Evolutionary conservation across 2,888 invertebrate genomes (phyloP).

Genomic region (Microctonus brassicae): DNA sequence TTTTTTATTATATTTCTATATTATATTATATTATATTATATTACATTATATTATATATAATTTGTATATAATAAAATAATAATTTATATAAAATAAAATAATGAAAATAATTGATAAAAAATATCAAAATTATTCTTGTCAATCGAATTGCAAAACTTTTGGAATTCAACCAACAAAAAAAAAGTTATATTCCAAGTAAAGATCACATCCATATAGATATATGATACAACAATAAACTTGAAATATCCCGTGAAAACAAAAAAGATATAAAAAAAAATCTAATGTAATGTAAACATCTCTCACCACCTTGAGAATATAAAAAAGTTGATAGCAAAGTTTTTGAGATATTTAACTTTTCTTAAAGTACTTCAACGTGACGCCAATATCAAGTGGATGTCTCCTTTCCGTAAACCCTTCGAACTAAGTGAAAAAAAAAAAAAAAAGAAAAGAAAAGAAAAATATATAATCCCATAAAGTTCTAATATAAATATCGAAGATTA

Average conservation of each 20-base stretch:
- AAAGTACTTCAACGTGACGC: slow-evolving; percentile 17
- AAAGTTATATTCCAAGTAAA: too few relatives aligned
- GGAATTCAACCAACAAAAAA: too few relatives aligned
- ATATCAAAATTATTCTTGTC: too few relatives aligned
- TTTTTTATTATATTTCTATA: too few relatives aligned
- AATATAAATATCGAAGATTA: slow-evolving; percentile 69
- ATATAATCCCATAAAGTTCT: slow-evolving; percentile 55
- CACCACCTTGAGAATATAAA: not conserved
- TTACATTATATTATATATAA: too few relatives aligned
- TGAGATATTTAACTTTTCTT: slow-evolving; percentile 37
- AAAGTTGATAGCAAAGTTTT: slow-evolving; percentile 42
- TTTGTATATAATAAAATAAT: too few relatives aligned
- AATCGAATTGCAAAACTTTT: too few relatives aligned
- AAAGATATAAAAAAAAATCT: slow-evolving; percentile 9
- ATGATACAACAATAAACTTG: too few relatives aligned
- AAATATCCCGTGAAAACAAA: slow-evolving; percentile 6
- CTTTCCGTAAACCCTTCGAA: slow-evolving; percentile 6
- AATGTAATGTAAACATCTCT: slow-evolving; percentile 29
- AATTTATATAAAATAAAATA: too few relatives aligned
- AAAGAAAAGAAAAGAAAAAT: slow-evolving; percentile 18
- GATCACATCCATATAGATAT: too few relatives aligned
- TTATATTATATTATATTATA: too few relatives aligned
- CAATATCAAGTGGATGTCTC: slow-evolving; percentile 23
- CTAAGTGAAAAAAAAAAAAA: not conserved
- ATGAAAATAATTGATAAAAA: too few relatives aligned